Base-by-base conservation (phyloP, 2,113 vertebrate genomes). In the zebrafish (Danio rerio) region DNA sequence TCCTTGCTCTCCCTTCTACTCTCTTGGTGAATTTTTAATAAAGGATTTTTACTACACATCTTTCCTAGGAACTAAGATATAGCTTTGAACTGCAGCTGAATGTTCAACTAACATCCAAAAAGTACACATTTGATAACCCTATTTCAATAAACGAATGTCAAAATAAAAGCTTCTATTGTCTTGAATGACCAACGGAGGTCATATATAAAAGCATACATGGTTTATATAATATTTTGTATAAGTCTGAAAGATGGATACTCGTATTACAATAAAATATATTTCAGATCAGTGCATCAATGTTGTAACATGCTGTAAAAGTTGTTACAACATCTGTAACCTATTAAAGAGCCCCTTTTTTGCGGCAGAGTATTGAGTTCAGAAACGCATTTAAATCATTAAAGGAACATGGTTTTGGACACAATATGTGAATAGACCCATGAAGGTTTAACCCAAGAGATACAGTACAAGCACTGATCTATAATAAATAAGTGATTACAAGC, bases 11-110 rank as follows among this genome's bases (percentile, higher is more conserved):
- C 15, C 58, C 20, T n/a, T 47, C 70, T 53, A 65, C 9, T 77
- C 55, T 61, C 18, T 40, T 68, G 1, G 20, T 82, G 21, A 49
- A 77, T 77, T 12, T 77, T 82, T 82, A 69, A 82, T 82, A 77
- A 66, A 66, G 31, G n/a, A 43, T 75, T 66, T 65, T 58, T 66
- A 47, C 61, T 68, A 75, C 21, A 59, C 53, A 15, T 53, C 59
- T 21, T 16, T 11, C 45, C 20, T 50, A 69, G 55, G 50, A 58
- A 53, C 49, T 43, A 15, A 82, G 40, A 62, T 70, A 12, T 49
- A 8, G 13, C 49, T 45, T 58, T 21, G 13, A 20, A 65, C 18
- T 74, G 16, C 21, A 43, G 31, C 13, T 73, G 9, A 50, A 68
- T 47, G 47, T 55, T 66, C 31, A 47, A 12, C 73, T 49, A 16